These are phyloP conservation scores for Argyra leucocephala DNA, from an alignment of 2,888 invertebrate genomes.

Conservation along the genomic window DNA sequence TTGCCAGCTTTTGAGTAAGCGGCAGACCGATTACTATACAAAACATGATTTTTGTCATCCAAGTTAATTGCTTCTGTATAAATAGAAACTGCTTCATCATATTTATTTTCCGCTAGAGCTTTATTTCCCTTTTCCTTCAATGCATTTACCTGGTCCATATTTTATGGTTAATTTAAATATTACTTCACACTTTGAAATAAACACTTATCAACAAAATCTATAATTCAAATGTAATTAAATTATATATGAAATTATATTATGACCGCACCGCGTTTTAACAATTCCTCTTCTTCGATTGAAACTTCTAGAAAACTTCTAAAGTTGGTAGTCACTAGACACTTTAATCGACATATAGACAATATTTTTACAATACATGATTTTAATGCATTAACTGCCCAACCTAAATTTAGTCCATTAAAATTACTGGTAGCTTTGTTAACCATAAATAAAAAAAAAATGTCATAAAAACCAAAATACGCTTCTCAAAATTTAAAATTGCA, in stretches of 20 bases:
- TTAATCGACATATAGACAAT: too few species aligned
- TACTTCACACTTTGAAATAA: not conserved
- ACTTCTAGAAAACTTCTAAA: not conserved
- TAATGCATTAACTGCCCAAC: too few species aligned
- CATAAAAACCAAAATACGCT: too few species aligned
- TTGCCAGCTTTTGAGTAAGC: constrained; percentile 74
- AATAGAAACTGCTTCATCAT: constrained; percentile 65
- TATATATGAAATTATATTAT: too few species aligned
- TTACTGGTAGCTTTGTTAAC: too few species aligned
- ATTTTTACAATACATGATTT: too few species aligned
- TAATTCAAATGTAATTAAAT: not conserved
- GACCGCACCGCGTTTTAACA: not conserved
- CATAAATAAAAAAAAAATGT: too few species aligned
- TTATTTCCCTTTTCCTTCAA: constrained; percentile 82
- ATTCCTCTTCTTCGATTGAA: not conserved
- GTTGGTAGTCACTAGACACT: too few species aligned
- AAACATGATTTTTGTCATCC: constrained; percentile 74
- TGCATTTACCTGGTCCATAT: constrained; percentile 69
- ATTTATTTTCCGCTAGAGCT: constrained; percentile 67
- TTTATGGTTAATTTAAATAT: too few species aligned
- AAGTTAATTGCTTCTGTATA: constrained; percentile 75
- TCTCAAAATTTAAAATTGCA: too few species aligned
- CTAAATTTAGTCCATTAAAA: too few species aligned
- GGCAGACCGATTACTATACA: constrained; percentile 85
- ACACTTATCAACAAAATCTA: constrained; percentile 13